These are phyloP conservation scores for Rugalucina vietnamica DNA, from an alignment of 2,888 invertebrate genomes.

Conservation along the genomic window DNA sequence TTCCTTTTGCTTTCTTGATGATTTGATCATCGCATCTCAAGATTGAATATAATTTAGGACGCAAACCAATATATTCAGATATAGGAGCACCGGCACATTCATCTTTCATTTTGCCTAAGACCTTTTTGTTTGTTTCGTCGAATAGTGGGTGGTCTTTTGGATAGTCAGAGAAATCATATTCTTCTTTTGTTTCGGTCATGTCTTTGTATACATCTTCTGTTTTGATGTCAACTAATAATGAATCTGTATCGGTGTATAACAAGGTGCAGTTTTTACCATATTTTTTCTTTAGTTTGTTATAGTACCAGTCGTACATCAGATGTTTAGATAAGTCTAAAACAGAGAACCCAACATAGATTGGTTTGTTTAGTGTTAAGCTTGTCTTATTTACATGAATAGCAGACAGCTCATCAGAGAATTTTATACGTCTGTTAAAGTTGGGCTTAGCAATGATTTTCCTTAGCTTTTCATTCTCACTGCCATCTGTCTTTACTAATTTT, in stretches of 20 bases:
- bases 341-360: conserved; percentile 46
- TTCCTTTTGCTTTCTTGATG: conserved; percentile 44
- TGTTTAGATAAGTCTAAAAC: conserved; percentile 46
- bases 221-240: conserved; percentile 71
- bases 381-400: conserved; percentile 42
- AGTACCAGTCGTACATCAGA: conserved; percentile 74
- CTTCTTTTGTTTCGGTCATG: conserved; percentile 48
- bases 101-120: conserved; percentile 49
- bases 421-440: conserved; percentile 37
- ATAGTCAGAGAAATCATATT: conserved; percentile 48
- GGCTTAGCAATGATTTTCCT: conserved; percentile 33
- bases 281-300: conserved; percentile 75
- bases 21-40: conserved; percentile 22
- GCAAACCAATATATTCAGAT: too few species aligned
- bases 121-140: conserved; percentile 49
- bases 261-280: conserved; percentile 61
- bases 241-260: conserved; percentile 72
- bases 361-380: conserved; percentile 46
- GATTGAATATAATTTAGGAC: too few species aligned
- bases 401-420: conserved; percentile 39
- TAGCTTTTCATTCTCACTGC: conserved; percentile 35
- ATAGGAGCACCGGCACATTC: conserved; percentile 46
- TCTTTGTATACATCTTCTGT: conserved; percentile 82
- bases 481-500: conserved; percentile 37
- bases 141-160: conserved; percentile 47